Conservation (phyloP, 2,888 invertebrate genomes). For the Helobdella robusta region DNA sequence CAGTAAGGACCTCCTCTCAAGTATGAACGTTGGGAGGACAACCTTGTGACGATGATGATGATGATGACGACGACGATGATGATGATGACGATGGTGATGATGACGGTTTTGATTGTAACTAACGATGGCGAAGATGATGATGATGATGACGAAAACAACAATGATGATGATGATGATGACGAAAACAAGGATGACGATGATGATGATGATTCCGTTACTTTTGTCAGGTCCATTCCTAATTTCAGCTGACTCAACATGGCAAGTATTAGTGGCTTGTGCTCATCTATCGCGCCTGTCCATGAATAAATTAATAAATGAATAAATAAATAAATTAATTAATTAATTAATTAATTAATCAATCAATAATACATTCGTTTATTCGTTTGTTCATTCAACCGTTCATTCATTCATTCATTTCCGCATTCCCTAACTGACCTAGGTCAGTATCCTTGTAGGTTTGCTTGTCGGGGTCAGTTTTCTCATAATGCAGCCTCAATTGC, state of each 20-base stretch:
- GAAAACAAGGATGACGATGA: slow-evolving; percentile 20
- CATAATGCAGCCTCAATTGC: too few relatives aligned
- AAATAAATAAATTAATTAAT: too few relatives aligned
- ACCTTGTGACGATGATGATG: slow-evolving; percentile 38
- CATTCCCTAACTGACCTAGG: too few relatives aligned
- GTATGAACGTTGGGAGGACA: slow-evolving; percentile 52
- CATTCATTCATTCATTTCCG: too few relatives aligned
- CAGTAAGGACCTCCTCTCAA: slow-evolving; percentile 52
- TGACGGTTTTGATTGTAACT: too few relatives aligned
- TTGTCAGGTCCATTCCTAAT: slow-evolving; percentile 54
- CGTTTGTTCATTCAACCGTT: too few relatives aligned
- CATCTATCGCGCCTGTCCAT: slow-evolving; percentile 48
- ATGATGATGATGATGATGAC: slow-evolving; percentile 21
- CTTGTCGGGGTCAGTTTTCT: too few relatives aligned
- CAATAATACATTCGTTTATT: too few relatives aligned
- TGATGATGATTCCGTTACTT: slow-evolving; percentile 40
- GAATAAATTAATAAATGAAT: too few relatives aligned
- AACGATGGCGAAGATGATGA: slow-evolving; percentile 18
- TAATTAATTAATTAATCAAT: too few relatives aligned
- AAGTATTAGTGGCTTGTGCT: slow-evolving; percentile 51
- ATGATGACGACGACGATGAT: background rate
- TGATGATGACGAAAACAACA: slow-evolving; percentile 21
- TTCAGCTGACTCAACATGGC: slow-evolving; percentile 53
- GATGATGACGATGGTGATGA: background rate
- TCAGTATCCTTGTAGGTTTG: slow-evolving; percentile 43